These are phyloP conservation scores for Jacana jacana DNA, from an alignment of 2,113 vertebrate genomes.

Conservation along the genomic window DNA sequence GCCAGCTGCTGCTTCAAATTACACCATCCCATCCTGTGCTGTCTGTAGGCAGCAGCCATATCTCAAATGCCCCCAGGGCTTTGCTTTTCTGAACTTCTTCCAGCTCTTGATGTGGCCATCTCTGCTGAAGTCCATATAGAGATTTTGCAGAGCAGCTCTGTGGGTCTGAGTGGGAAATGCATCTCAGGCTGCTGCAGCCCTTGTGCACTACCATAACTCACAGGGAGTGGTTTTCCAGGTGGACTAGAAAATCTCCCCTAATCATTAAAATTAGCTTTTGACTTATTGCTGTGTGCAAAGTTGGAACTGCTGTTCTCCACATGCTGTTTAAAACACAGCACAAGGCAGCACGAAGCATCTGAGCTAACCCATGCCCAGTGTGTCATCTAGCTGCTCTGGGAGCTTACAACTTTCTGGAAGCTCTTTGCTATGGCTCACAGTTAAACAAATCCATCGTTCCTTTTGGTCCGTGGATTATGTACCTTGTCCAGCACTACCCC, in stretches of 20 bases:
- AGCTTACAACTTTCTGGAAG: conserved; percentile 1
- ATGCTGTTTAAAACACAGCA: conserved; percentile 4
- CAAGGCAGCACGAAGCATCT: not conserved
- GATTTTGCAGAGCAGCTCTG: not conserved
- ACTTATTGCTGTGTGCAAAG: not conserved
- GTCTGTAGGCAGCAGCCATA: not conserved
- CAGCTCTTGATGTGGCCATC: not conserved
- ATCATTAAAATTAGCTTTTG: not conserved
- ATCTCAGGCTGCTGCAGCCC: not conserved
- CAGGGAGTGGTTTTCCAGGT: not conserved
- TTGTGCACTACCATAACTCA: not conserved
- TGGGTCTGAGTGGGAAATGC: not conserved
- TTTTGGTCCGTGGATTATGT: conserved; percentile 6
- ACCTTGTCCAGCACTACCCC: not conserved
- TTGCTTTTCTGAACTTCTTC: not conserved
- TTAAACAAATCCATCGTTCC: conserved; percentile 38
- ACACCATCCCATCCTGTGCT: not conserved
- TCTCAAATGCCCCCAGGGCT: not conserved
- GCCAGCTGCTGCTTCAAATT: not conserved
- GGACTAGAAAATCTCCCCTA: not conserved
- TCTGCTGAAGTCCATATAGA: not conserved
- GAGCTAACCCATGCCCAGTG: not conserved
- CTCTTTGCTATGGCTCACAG: conserved; percentile 47
- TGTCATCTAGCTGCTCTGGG: conserved; percentile 15
- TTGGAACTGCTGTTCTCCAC: conserved; percentile 4